phyloP scores from a whole-genome alignment of 2,113 vertebrate genomes.

The Hippocampus guttulatus region DNA sequence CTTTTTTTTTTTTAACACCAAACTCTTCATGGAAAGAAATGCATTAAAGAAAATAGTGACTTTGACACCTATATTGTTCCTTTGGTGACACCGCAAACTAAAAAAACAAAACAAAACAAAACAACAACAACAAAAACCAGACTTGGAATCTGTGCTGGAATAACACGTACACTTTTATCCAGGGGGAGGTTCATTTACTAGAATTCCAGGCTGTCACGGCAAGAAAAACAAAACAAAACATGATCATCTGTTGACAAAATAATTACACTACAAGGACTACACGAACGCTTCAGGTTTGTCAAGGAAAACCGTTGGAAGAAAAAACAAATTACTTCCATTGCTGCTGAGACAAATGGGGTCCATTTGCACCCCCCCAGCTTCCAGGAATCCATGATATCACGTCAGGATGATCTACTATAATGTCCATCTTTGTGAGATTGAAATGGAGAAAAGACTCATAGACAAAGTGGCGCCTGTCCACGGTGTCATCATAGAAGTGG shows the following conservation, averaged over 20 bases:
- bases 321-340: constrained; percentile 30
- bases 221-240: constrained; percentile 17
- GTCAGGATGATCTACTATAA: constrained; percentile 33
- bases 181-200: constrained; percentile 29
- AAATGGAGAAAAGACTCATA: constrained; percentile 44
- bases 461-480: constrained; percentile 60
- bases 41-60: too few relatives aligned
- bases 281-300: constrained; percentile 12
- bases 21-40: too few relatives aligned
- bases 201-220: constrained; percentile 20
- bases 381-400: constrained; percentile 57
- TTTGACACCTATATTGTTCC: too few relatives aligned
- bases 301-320: constrained; percentile 24
- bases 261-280: constrained; percentile 21
- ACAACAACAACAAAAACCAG: too few relatives aligned
- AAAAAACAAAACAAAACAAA: too few relatives aligned
- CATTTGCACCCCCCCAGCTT: constrained; percentile 38
- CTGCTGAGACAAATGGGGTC: constrained; percentile 1
- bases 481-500: constrained; percentile 63
- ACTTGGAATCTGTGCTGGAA: too few relatives aligned
- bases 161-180: background rate
- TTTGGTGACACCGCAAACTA: too few relatives aligned
- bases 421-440: constrained; percentile 43
- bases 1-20: too few relatives aligned
- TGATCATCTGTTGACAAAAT: constrained; percentile 34